A percentile compares a stretch with the other conserved stretches of the same genome.
Evolutionary conservation across 2,797 vertebrate species (phyloP).

Genomic region (Philypnodon macrostomus): DNA sequence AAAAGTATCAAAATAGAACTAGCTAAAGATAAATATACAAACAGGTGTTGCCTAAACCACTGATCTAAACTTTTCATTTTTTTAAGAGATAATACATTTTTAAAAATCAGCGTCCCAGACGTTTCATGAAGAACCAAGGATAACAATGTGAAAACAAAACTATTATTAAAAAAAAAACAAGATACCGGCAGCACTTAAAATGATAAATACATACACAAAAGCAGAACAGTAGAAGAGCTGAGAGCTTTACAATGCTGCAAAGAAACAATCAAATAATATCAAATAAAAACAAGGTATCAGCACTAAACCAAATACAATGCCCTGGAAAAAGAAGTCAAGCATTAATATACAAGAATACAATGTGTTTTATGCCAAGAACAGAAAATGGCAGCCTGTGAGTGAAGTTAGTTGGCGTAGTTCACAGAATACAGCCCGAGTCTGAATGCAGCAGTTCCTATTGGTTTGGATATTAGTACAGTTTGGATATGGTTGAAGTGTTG

Average conservation of each 20-base stretch:
- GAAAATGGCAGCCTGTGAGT: constrained; percentile 73
- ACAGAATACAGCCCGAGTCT: constrained; percentile 80
- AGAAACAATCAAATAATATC: constrained; percentile 73
- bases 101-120: constrained; percentile 81
- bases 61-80: constrained; percentile 78
- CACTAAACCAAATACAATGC: constrained; percentile 60
- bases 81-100: constrained; percentile 80
- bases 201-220: constrained; percentile 84
- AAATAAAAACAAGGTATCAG: too few species aligned
- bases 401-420: constrained; percentile 79
- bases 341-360: constrained; percentile 83
- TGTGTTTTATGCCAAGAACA: constrained; percentile 74
- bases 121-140: constrained; percentile 75
- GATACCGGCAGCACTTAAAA: constrained; percentile 83
- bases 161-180: constrained; percentile 66
- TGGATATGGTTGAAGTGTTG: constrained; percentile 28
- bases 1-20: constrained; percentile 89
- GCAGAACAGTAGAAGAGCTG: constrained; percentile 81
- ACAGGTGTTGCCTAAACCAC: constrained; percentile 86
- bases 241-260: constrained; percentile 80
- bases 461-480: constrained; percentile 51
- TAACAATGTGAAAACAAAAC: constrained; percentile 55
- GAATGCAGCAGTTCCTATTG: constrained; percentile 78
- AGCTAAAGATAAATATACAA: constrained; percentile 90
- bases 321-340: constrained; percentile 80